Evolutionary conservation across 37 sponge, comb jelly and placozoan genomes (phyloP), one percentile per base, ranked within the genome.

Genomic region (Aphrocallistes beatrix): DNA sequence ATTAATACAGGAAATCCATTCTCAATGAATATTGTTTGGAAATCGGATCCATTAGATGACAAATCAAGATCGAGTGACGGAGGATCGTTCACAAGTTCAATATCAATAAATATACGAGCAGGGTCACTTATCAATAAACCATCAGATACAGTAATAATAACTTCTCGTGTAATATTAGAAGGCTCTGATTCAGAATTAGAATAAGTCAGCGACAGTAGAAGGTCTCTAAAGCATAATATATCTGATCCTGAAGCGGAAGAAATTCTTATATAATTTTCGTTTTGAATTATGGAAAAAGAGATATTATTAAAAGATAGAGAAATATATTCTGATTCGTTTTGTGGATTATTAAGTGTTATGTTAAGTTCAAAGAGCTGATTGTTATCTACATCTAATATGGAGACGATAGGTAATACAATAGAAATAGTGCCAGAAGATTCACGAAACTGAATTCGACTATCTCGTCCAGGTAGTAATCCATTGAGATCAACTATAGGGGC

Each of bases 341-440:
- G 8, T 25, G 75, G 75, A 60, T 60, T 60, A 60, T 19, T 60
- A 8, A 60, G 21, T 32, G 75, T 60, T 19, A 60, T 60, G 21
- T 25, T 60, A 3, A 60, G 1, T 13, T 60, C 17, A 13, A 30
- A 25, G 1, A 60, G n/a, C 8, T 60, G 1, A 19, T 25, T 30
- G n/a, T 60, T 60, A 13, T 60, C 75, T 19, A 28, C 75, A 60
- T 60, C 75, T 13, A 60, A 60, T 60, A 60, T 60, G 25, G 21
- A 19, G n/a, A 60, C 34, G n/a, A 25, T 3, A 28, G 34, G 34
- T 19, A 6, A 6, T 13, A 60, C 10, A 30, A 60, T 60, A 19
- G 75, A 60, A 32, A 60, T 13, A 60, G 10, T 60, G 3, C 75
- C 75, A 60, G 75, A 60, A 60, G 75, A 60, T 60, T 60, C 75